Conservation (phyloP, 2,797 vertebrate genomes). For the Lepilemur septentrionalis region DNA sequence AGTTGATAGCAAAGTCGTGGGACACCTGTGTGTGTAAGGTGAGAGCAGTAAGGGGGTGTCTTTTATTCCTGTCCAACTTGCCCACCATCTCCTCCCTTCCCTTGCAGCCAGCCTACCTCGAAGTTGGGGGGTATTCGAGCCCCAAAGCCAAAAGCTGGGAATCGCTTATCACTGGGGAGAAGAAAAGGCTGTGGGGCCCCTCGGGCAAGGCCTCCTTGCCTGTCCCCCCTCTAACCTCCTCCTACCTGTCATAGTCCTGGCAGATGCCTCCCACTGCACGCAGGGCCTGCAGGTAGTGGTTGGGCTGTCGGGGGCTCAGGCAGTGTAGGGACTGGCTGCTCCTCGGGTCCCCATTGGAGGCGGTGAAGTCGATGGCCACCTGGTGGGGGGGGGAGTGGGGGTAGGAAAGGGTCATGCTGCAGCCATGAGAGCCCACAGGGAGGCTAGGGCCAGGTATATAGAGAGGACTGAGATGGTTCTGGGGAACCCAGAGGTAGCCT, state of each 20-base stretch:
- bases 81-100: background rate
- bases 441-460: background rate
- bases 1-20: slow-evolving; percentile 93
- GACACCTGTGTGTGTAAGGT: slow-evolving; percentile 85
- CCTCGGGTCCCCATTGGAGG: slow-evolving; percentile 91
- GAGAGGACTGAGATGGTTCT: background rate
- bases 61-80: background rate
- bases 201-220: background rate
- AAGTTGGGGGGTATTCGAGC: slow-evolving; percentile 91
- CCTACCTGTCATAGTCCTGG: slow-evolving; percentile 93
- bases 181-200: slow-evolving; percentile 6
- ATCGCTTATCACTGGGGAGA: slow-evolving; percentile 90
- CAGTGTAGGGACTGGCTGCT: slow-evolving; percentile 93
- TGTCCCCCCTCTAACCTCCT: background rate
- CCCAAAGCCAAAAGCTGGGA: slow-evolving; percentile 92
- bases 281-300: slow-evolving; percentile 92
- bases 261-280: slow-evolving; percentile 92
- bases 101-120: slow-evolving; percentile 84
- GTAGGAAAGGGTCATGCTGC: background rate
- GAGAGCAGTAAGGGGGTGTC: background rate
- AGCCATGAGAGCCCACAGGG: background rate
- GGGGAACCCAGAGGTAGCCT: background rate
- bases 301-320: slow-evolving; percentile 91
- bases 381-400: slow-evolving; percentile 69
- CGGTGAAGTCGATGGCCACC: slow-evolving; percentile 94